Percentiles rank a stretch among this genome's conserved stretches.
Evolutionary conservation across 2,888 invertebrate species (phyloP).

Genomic region (Phengaris arion): DNA sequence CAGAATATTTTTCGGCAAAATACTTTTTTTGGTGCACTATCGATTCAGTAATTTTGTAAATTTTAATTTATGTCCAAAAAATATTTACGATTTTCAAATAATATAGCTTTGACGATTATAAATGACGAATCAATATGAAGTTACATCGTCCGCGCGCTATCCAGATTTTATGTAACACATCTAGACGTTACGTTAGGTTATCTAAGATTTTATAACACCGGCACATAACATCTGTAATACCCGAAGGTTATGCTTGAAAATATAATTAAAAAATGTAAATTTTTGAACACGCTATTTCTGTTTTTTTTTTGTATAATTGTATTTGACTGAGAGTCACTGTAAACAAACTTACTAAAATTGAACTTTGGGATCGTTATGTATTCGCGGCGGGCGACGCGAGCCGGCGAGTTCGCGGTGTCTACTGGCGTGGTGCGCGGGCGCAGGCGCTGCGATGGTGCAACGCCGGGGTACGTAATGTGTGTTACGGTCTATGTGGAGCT

Average conservation of each 20-base stretch:
- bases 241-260: not conserved
- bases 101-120: not conserved
- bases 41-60: not conserved
- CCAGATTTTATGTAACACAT: constrained; percentile 46
- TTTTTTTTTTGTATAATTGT: not conserved
- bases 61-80: not conserved
- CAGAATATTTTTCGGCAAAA: not conserved
- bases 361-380: constrained; percentile 15
- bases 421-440: constrained; percentile 56
- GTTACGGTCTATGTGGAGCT: constrained; percentile 66
- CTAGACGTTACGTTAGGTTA: constrained; percentile 55
- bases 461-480: constrained; percentile 57
- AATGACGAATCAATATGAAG: constrained; percentile 1
- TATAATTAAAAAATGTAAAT: not conserved
- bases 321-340: not conserved
- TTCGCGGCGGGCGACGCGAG: constrained; percentile 61
- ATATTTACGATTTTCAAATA: not conserved
- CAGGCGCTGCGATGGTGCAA: constrained; percentile 40
- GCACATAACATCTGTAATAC: constrained; percentile 33
- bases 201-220: constrained; percentile 61
- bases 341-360: constrained; percentile 30
- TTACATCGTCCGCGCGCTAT: constrained; percentile 34
- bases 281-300: too few relatives aligned
- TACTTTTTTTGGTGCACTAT: not conserved
- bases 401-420: constrained; percentile 64